phyloP scores from a whole-genome alignment of 2,113 vertebrate species.

The Arizona elegans region DNA sequence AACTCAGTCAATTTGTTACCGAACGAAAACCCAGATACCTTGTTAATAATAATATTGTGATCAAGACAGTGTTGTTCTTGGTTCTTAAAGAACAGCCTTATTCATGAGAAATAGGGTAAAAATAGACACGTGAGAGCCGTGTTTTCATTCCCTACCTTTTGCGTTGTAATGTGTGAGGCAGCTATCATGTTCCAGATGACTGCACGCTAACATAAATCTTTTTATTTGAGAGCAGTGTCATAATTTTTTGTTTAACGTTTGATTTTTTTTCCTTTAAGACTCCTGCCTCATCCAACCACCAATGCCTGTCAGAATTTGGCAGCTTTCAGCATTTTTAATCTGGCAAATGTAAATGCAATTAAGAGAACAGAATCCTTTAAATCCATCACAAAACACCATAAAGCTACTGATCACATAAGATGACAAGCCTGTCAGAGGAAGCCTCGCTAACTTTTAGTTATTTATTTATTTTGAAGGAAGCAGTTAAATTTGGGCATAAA shows the following conservation, averaged over 20 bases:
- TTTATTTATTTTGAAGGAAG: background rate
- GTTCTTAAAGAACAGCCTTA: constrained; percentile 15
- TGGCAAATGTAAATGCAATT: background rate
- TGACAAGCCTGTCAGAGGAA: background rate
- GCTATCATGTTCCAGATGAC: constrained; percentile 24
- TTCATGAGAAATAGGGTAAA: constrained; percentile 13
- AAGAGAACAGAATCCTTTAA: background rate
- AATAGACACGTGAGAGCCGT: constrained; percentile 30
- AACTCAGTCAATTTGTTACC: background rate
- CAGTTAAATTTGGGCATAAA: background rate
- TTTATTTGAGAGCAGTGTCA: background rate
- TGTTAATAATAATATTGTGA: constrained; percentile 11
- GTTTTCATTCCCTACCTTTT: constrained; percentile 38
- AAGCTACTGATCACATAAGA: background rate
- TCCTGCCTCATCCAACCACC: background rate
- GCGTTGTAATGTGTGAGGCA: constrained; percentile 25
- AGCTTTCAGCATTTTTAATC: background rate
- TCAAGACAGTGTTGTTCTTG: constrained; percentile 27
- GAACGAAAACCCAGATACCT: background rate
- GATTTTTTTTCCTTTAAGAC: background rate
- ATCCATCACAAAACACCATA: background rate
- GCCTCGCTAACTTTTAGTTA: background rate
- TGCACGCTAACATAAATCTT: constrained; percentile 16
- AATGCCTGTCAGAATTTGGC: background rate
- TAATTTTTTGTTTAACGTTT: background rate